phyloP scores from a whole-genome alignment of 2,113 vertebrate species.

The Menidia beryllina region DNA sequence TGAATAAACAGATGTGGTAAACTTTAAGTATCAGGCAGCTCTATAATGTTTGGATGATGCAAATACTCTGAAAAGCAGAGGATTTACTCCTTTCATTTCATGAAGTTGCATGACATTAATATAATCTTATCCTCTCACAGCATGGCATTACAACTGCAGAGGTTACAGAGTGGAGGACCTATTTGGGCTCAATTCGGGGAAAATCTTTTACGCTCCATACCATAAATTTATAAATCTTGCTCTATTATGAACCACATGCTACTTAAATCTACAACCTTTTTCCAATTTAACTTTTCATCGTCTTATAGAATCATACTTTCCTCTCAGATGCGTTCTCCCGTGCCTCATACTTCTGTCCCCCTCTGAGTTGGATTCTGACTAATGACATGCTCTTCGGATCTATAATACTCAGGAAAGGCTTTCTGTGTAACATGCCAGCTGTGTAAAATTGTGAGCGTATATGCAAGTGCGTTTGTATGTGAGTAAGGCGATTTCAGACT shows the following conservation, averaged over 20 bases:
- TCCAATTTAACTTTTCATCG: conserved; percentile 11
- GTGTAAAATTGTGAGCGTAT: conserved; percentile 20
- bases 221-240: conserved; percentile 29
- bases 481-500: conserved; percentile 46
- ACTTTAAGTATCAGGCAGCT: neutral
- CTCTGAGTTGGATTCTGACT: conserved; percentile 49
- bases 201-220: conserved; percentile 15
- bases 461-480: conserved; percentile 29
- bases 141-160: conserved; percentile 2
- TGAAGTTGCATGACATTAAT: conserved; percentile 12
- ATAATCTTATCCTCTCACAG: conserved; percentile 11
- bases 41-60: no score
- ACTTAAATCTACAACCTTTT: conserved; percentile 17
- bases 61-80: no score
- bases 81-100: conserved; percentile 1
- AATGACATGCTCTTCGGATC: conserved; percentile 34
- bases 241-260: conserved; percentile 15
- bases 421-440: conserved; percentile 52
- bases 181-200: conserved; percentile 23
- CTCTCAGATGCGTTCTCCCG: conserved; percentile 11
- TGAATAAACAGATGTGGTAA: neutral
- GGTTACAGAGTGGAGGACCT: conserved; percentile 25
- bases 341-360: conserved; percentile 24
- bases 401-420: conserved; percentile 54
- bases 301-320: conserved; percentile 3